Evolutionary conservation across 2,888 invertebrate genomes (phyloP).

Genomic region (Lobophora halterata): DNA sequence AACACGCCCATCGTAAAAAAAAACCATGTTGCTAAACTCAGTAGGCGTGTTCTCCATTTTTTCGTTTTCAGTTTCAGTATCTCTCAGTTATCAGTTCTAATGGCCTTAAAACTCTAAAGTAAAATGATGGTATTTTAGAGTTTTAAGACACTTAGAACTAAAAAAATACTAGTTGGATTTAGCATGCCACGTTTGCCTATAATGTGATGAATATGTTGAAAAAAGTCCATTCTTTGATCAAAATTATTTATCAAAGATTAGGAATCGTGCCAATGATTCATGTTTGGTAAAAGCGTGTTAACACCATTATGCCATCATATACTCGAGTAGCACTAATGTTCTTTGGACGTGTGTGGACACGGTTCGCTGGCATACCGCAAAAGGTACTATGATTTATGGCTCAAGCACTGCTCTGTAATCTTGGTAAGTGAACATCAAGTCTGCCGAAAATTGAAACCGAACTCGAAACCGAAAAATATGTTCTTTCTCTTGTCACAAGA

Average conservation of each 20-base stretch:
- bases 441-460: not conserved
- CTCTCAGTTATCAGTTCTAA: too few species aligned
- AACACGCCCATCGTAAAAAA: too few species aligned
- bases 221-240: not conserved
- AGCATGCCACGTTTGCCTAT: not conserved
- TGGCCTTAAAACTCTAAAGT: too few species aligned
- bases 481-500: too few species aligned
- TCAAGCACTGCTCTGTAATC: conserved; percentile 23
- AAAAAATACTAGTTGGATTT: too few species aligned
- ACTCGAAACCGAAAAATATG: not conserved
- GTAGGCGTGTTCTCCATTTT: too few species aligned
- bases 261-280: conserved; percentile 7
- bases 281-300: conserved; percentile 30
- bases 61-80: too few species aligned
- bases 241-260: not conserved
- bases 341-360: conserved; percentile 44
- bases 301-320: conserved; percentile 24
- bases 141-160: too few species aligned
- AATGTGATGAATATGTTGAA: too few species aligned
- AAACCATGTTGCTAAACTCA: too few species aligned
- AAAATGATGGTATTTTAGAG: too few species aligned
- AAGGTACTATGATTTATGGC: conserved; percentile 62
- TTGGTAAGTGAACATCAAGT: conserved; percentile 21
- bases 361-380: conserved; percentile 45
- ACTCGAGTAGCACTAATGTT: conserved; percentile 30